Conservation (phyloP, 2,797 vertebrate species). For the Alfaro cultratus region DNA sequence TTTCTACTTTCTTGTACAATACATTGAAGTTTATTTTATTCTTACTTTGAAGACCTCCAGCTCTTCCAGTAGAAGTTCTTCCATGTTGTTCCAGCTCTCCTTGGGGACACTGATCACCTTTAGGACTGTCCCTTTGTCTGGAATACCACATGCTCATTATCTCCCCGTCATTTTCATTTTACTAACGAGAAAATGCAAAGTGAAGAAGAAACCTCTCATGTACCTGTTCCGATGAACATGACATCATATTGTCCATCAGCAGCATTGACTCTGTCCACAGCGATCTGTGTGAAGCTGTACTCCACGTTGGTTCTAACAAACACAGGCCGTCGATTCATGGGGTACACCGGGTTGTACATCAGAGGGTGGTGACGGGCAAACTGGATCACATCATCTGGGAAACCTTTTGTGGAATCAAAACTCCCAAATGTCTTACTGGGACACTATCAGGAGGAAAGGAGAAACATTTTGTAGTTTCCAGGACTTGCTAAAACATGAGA, state of each 20-base stretch:
- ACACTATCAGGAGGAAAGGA: conserved; percentile 81
- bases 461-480: not conserved
- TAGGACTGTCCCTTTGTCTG: conserved; percentile 91
- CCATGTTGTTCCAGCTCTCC: conserved; percentile 87
- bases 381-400: conserved; percentile 96
- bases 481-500: not conserved
- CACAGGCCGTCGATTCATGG: conserved; percentile 86
- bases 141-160: not conserved
- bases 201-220: not conserved
- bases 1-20: not conserved
- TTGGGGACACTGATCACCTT: conserved; percentile 96
- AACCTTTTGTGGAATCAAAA: conserved; percentile 97
- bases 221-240: conserved; percentile 96
- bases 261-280: conserved; percentile 88
- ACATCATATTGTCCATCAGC: conserved; percentile 92
- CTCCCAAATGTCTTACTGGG: conserved; percentile 98
- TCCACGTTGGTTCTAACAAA: conserved; percentile 88
- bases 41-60: conserved; percentile 94
- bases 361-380: conserved; percentile 96
- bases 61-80: conserved; percentile 93
- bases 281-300: conserved; percentile 92
- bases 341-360: conserved; percentile 93
- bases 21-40: not conserved
- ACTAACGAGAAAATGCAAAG: not conserved
- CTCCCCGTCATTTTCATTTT: not conserved